Conservation (phyloP, 2,797 vertebrate genomes). For the Scleropages formosus region DNA sequence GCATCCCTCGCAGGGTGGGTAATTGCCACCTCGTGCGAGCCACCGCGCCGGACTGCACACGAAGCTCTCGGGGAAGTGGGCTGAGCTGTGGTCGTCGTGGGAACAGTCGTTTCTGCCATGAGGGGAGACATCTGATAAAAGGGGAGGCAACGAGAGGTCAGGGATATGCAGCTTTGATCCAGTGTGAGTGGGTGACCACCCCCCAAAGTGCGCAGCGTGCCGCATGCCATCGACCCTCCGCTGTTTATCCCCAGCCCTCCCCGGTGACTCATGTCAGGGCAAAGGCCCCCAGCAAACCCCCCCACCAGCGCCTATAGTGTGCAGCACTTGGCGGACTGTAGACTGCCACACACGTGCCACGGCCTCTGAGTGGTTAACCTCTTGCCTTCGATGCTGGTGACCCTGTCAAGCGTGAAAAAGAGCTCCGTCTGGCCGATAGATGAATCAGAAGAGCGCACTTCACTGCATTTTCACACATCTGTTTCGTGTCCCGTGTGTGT, state of each 20-base stretch:
- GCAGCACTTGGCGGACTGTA: not conserved
- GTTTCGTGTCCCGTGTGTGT: not conserved
- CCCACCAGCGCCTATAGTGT: not conserved
- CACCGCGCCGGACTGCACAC: not conserved
- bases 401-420: not conserved
- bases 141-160: too few species aligned
- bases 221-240: too few species aligned
- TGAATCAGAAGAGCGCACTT: not conserved
- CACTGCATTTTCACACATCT: not conserved
- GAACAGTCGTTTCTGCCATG: not conserved
- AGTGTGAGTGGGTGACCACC: too few species aligned
- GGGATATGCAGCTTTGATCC: not conserved
- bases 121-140: not conserved
- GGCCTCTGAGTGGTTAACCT: too few species aligned
- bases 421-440: not conserved
- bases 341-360: not conserved
- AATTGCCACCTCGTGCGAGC: not conserved
- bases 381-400: too few species aligned
- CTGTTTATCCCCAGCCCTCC: too few species aligned
- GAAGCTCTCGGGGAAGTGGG: not conserved
- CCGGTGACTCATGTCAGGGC: too few species aligned
- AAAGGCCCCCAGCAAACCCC: not conserved
- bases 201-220: too few species aligned
- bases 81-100: slow-evolving; percentile 4
- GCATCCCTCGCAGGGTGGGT: not conserved